Conservation (phyloP, 2,797 vertebrate genomes). For the Dallia pectoralis region DNA sequence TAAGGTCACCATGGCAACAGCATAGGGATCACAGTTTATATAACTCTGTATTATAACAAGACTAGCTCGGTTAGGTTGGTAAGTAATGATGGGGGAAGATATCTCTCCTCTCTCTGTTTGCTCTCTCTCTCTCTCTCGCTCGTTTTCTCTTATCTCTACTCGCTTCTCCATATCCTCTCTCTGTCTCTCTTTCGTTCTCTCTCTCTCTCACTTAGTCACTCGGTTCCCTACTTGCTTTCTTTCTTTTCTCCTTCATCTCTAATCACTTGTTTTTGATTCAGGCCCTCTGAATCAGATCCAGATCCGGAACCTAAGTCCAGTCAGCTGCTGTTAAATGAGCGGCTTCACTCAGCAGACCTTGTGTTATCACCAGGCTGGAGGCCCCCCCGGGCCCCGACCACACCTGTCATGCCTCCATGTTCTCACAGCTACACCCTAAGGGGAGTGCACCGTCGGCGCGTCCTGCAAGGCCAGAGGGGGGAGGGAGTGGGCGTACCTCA, state of each 20-base stretch:
- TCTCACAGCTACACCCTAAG: background rate
- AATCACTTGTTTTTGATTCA: background rate
- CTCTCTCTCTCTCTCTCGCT: no score
- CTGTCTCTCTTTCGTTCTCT: no score
- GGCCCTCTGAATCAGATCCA: background rate
- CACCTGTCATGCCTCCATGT: background rate
- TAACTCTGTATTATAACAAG: constrained; percentile 21
- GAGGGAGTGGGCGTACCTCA: background rate
- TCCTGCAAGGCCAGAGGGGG: background rate
- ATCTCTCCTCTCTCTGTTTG: background rate
- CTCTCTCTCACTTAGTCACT: background rate
- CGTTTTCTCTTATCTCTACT: background rate
- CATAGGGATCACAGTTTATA: constrained; percentile 42
- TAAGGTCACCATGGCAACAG: constrained; percentile 53
- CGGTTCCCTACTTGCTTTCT: no score
- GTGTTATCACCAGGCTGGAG: background rate
- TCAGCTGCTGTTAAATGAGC: background rate
- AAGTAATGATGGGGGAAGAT: background rate
- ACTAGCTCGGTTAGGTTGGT: background rate
- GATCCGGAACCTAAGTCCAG: background rate
- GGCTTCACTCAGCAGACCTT: background rate
- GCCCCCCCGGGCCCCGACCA: background rate
- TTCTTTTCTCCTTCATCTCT: background rate
- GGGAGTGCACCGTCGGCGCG: background rate
- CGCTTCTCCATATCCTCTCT: background rate